These are phyloP conservation scores for Mormyrus lacerda DNA, from an alignment of 2,113 vertebrate species.

Conservation along the genomic window DNA sequence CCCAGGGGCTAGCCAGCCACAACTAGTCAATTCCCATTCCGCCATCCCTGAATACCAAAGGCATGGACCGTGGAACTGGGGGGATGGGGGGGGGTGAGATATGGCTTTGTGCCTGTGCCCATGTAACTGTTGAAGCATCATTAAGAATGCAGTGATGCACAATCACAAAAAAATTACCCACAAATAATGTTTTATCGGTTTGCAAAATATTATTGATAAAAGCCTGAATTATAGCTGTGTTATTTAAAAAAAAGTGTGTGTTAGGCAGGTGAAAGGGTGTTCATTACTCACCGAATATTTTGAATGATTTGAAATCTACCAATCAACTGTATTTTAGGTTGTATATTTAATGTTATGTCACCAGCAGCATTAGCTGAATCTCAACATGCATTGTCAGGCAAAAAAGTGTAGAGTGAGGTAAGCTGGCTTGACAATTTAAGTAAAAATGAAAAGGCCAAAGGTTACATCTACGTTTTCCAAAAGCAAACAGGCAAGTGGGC, in stretches of 20 bases:
- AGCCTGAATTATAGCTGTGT: not conserved
- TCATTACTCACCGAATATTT: not conserved
- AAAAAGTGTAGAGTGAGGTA: not conserved
- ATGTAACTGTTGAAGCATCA: not conserved
- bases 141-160: not conserved
- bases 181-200: not conserved
- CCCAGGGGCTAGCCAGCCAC: not conserved
- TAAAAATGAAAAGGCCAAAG: not conserved
- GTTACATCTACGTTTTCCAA: no score
- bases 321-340: not conserved
- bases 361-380: not conserved
- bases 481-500: no score
- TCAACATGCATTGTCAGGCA: not conserved
- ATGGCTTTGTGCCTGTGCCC: not conserved
- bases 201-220: not conserved
- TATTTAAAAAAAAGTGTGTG: not conserved
- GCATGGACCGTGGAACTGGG: not conserved
- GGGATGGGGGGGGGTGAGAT: not conserved
- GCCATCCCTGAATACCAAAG: not conserved
- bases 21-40: not conserved
- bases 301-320: not conserved
- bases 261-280: not conserved
- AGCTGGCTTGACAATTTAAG: not conserved
- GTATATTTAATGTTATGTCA: not conserved
- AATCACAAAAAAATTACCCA: not conserved